Evolutionary conservation across 2,888 invertebrate genomes (phyloP), one percentile per base, ranked within the genome.

Genomic region (Amphipyra tragopoginis): DNA sequence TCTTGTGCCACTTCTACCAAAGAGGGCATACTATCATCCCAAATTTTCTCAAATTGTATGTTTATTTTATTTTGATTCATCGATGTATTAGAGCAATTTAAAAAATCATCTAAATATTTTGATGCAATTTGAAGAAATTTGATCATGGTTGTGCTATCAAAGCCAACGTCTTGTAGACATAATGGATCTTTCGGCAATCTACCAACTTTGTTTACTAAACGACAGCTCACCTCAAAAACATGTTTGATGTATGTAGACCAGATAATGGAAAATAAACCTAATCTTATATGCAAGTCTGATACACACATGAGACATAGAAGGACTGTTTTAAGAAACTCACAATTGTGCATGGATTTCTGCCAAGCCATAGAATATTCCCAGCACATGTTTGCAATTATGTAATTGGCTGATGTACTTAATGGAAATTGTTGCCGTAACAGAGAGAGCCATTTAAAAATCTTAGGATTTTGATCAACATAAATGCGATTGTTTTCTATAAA

Each of bases 351-450:
- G 74, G 97, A 96, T 87, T 97, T 97, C 84, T 97, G 97, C 98
- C 99, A 99, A 53, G 96, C 96, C 73, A 97, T 96, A 55, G 98
- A 96, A 86, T 97, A 98, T 88, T 99, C 98, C 99, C 99, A 99
- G 73, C 97, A 96, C 95, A 98, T 97, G 86, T 98, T 98, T 11
- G 97, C 96, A 50, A 98, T 93, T 42, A 99, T 92, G 40, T 97
- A 96, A 80, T 97, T 97, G 0, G 97, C 96, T 58, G 97, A 96
- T 55, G 98, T 95, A 87, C 98, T 98, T 75, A 97, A 96, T 0
- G 99, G 99, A 86, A 99, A 99, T 83, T 98, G 97, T 45, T 96
- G 95, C 50, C 96, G 96, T 60, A 98, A 88, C 26, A 97, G 88
- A 29, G 96, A 95, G 2, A 97, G 84, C 84, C 96, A 95, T 72